Conservation (phyloP, 2,888 invertebrate genomes). For the Nomada ruficornis region DNA sequence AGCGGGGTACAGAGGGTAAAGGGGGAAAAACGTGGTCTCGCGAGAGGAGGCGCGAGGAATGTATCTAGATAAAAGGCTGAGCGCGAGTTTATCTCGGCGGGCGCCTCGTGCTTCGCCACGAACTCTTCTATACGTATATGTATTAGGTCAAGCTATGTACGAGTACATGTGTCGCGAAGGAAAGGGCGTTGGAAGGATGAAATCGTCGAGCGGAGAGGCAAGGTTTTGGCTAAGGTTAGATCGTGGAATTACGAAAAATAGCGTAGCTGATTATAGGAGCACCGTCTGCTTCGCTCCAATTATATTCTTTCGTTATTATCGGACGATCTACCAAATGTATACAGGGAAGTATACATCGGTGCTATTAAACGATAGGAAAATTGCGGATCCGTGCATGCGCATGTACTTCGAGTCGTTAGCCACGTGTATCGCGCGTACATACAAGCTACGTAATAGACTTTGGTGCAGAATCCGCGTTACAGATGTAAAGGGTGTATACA, state of each 20-base stretch:
- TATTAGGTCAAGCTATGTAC: background rate
- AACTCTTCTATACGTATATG: background rate
- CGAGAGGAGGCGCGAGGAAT: conserved; percentile 61
- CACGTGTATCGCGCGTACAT: background rate
- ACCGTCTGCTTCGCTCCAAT: too few species aligned
- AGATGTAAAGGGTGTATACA: too few species aligned
- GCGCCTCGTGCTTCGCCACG: conserved; percentile 37
- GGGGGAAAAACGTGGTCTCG: conserved; percentile 39
- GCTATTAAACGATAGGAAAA: too few species aligned
- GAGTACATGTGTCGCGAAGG: background rate
- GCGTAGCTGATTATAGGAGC: too few species aligned
- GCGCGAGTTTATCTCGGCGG: conserved; percentile 59
- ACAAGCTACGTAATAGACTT: too few species aligned
- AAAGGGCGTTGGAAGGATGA: background rate
- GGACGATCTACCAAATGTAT: too few species aligned
- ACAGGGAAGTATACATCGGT: too few species aligned
- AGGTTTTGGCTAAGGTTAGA: too few species aligned
- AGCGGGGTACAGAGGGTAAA: conserved; percentile 11
- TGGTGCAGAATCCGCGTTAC: too few species aligned
- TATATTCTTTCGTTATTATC: too few species aligned
- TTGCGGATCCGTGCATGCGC: background rate
- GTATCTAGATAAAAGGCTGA: conserved; percentile 64
- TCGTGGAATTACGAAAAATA: too few species aligned
- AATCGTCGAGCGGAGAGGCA: too few species aligned
- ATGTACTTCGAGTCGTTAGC: background rate